Evolutionary conservation across 2,888 invertebrate genomes (phyloP), one percentile per base, ranked within the genome.

Genomic region (Zaprionus bogoriensis): DNA sequence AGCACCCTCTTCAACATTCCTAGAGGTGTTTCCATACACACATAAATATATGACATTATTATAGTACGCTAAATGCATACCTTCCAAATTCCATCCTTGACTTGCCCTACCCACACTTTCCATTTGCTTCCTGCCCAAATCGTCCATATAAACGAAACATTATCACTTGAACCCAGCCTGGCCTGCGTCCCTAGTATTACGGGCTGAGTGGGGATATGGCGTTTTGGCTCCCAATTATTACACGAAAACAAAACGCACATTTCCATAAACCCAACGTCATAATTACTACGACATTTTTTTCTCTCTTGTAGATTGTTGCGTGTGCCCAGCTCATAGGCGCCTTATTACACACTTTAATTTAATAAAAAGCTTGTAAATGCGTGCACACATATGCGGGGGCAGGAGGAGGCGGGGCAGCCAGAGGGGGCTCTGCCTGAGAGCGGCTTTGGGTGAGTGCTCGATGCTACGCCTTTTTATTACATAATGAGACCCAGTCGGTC

Each of bases 351-450:
- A 67, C 78, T 77, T 80, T 80, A 83, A 80, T 80, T 80, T 83
- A 80, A 83, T 80, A 80, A 83, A 79, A 80, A 83, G 83, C 79
- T 67, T 75, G 77, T 77, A 77, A 82, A 74, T 82, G 82, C 74
- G 62, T 82, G 62, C 79, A 63, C 82, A 65, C 67, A 77, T 75
- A 81, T 76, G 74, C 38, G 32, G 7, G 2, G 23, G 36, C 10
- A 4, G 27, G 9, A 10, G 47, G 14, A 5, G 30, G 6, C 1
- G 5, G 1, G 38, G 17, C 12, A 10, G n/a, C 14, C 4, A 6
- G 17, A 45, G 30, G 30, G 52, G 9, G 28, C 7, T n/a, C n/a
- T n/a, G 30, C 10, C n/a, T 39, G 9, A 38, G 28, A 7, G 14
- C 25, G 17, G 54, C 32, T 38, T 36, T 38, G 38, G 19, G 59